Evolutionary conservation across 2,888 invertebrate species (phyloP), one percentile per base, ranked within the genome.

Genomic region (Rhingia campestris): DNA sequence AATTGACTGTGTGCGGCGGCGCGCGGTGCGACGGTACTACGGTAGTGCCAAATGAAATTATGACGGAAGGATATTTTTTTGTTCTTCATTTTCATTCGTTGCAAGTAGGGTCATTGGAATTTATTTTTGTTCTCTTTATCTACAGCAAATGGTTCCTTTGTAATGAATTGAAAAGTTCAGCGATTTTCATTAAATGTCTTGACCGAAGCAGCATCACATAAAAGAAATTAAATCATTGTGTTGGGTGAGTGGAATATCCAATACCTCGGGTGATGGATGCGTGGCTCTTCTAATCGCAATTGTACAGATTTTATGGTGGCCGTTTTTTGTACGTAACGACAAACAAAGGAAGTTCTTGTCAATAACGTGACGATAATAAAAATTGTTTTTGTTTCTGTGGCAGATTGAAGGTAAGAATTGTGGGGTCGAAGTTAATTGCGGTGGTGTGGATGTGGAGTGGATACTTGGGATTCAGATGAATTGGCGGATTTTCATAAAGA

Each of bases 341-440:
- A 75, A 47, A 77, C 54, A 77, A 77, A 39, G 47, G 63, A 33
- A 12, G 3, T 4, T 22, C 22, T n/a, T n/a, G 41, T 12, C 70
- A 59, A 70, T 70, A 61, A 70, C 33, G 54, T 63, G 70, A 32
- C 32, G 53, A 53, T 87, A 88, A 88, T 88, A 87, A 87, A 88
- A 86, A 86, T 85, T 87, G 37, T 56, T 22, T 22, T 22, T 22
- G n/a, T 86, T 88, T 87, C 87, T 88, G 87, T 88, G 87, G 87
- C 87, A 89, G 88, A 88, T 89, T 88, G 87, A 87, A 86, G 82
- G 88, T 67, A 43, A 72, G 81, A 66, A 59, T 56, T 61, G 70
- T 43, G 47, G 63, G 49, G 33, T 80, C 51, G 59, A 63, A 58
- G 74, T 49, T 53, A 63, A 73, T 63, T 73, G 45, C 37, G 45